These are phyloP conservation scores for Spilosoma lubricipeda DNA, from an alignment of 2,888 invertebrate genomes.

Conservation along the genomic window DNA sequence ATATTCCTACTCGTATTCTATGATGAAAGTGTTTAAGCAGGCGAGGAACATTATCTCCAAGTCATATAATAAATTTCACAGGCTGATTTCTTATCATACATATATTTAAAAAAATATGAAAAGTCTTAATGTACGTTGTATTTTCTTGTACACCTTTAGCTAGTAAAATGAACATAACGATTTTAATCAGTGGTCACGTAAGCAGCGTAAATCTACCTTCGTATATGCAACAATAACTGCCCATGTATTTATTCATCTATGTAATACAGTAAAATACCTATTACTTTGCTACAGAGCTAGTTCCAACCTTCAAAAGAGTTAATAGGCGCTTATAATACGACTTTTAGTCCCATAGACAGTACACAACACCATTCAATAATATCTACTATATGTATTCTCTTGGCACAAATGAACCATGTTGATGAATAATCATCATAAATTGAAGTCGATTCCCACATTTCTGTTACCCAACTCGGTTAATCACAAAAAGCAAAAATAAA, in stretches of 20 bases:
- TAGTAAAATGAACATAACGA: not conserved
- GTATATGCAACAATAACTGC: not conserved
- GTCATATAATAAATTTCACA: no score
- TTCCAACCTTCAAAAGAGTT: conserved; percentile 5
- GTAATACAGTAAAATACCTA: conserved; percentile 22
- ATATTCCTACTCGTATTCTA: no score
- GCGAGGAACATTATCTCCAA: no score
- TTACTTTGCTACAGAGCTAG: conserved; percentile 14
- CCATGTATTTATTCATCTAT: conserved; percentile 16
- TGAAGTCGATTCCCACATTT: conserved; percentile 28
- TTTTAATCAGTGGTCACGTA: not conserved
- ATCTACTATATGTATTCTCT: conserved; percentile 9
- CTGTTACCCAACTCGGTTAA: conserved; percentile 18
- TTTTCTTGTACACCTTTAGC: not conserved
- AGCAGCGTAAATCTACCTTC: not conserved
- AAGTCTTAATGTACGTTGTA: not conserved
- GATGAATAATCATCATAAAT: conserved; percentile 18
- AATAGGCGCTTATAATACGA: conserved; percentile 8
- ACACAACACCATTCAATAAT: conserved; percentile 20
- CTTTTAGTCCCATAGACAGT: conserved; percentile 13
- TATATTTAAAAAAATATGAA: no score
- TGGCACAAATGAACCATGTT: conserved; percentile 21
- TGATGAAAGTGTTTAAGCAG: no score
- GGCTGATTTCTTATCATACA: no score
- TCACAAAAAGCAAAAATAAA: conserved; percentile 43